These are phyloP conservation scores for Melanostoma mellinum DNA, from an alignment of 2,888 invertebrate species.

Conservation along the genomic window DNA sequence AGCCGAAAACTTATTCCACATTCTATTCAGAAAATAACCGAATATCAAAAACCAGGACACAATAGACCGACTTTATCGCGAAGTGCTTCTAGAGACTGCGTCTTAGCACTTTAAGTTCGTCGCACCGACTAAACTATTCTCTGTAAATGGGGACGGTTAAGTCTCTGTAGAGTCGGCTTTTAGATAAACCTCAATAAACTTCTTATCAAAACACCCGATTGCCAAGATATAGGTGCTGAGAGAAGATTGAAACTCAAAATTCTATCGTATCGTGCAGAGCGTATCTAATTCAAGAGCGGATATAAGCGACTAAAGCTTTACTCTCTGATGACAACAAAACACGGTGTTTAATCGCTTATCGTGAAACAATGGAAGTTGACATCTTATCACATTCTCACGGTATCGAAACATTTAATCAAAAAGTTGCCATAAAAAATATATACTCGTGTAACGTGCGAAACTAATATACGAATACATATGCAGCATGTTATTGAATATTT, in stretches of 20 bases:
- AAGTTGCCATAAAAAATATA: constrained; percentile 27
- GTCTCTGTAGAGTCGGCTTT: constrained; percentile 19
- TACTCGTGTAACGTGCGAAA: constrained; percentile 11
- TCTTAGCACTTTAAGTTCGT: constrained; percentile 39
- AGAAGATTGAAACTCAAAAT: constrained; percentile 16
- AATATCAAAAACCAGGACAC: not conserved
- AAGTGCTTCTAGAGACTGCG: constrained; percentile 8
- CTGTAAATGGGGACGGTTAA: constrained; percentile 39
- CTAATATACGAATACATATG: not conserved
- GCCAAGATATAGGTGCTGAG: constrained; percentile 16
- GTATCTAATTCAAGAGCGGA: constrained; percentile 17
- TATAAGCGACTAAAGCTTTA: not conserved
- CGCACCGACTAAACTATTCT: constrained; percentile 51
- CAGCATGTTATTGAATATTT: not conserved
- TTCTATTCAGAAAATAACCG: constrained; percentile 18
- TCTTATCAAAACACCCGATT: constrained; percentile 58
- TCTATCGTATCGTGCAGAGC: constrained; percentile 10
- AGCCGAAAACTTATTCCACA: constrained; percentile 31
- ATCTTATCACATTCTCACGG: constrained; percentile 56
- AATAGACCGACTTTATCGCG: constrained; percentile 3
- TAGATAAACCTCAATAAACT: constrained; percentile 7
- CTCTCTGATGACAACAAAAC: constrained; percentile 4
- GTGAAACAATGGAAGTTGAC: constrained; percentile 36
- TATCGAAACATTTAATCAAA: constrained; percentile 44
- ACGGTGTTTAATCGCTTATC: constrained; percentile 34